A percentile compares a stretch with the other conserved stretches of the same genome.
Evolutionary conservation across 2,797 vertebrate species (phyloP).

Genomic region (Neosilurus mollespiculum): DNA sequence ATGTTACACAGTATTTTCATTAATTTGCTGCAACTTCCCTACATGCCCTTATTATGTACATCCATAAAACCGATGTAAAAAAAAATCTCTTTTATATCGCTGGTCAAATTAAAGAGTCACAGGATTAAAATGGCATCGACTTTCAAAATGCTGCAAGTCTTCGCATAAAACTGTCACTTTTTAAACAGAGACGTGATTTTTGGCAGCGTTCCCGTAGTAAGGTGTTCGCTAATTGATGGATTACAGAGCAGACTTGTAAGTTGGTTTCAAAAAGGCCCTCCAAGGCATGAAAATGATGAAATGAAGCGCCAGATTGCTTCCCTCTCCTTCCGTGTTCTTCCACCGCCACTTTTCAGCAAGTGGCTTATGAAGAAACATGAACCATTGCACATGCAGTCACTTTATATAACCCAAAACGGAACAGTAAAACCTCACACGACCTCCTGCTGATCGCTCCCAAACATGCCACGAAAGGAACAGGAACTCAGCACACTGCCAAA

Average conservation of each 20-base stretch:
- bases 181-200: not conserved
- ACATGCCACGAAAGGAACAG: conserved; percentile 29
- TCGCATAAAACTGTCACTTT: not conserved
- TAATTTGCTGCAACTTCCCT: not conserved
- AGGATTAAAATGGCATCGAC: conserved; percentile 1
- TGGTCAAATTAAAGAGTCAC: conserved; percentile 9
- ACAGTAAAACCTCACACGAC: conserved; percentile 38
- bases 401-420: conserved; percentile 46
- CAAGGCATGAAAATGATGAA: conserved; percentile 23
- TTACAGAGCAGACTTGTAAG: conserved; percentile 30
- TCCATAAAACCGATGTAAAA: not conserved
- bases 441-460: conserved; percentile 18
- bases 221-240: conserved; percentile 44
- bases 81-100: conserved; percentile 3
- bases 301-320: not conserved
- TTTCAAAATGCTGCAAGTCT: conserved; percentile 5
- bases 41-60: not conserved
- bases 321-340: not conserved
- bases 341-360: conserved; percentile 2
- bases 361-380: conserved; percentile 26
- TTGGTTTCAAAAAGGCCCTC: conserved; percentile 21
- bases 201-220: conserved; percentile 15
- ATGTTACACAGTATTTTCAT: not conserved
- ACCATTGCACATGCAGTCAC: conserved; percentile 27
- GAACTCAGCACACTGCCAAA: conserved; percentile 38